phyloP scores from a whole-genome alignment of 2,888 invertebrate species.

The Steinernema hermaphroditum region DNA sequence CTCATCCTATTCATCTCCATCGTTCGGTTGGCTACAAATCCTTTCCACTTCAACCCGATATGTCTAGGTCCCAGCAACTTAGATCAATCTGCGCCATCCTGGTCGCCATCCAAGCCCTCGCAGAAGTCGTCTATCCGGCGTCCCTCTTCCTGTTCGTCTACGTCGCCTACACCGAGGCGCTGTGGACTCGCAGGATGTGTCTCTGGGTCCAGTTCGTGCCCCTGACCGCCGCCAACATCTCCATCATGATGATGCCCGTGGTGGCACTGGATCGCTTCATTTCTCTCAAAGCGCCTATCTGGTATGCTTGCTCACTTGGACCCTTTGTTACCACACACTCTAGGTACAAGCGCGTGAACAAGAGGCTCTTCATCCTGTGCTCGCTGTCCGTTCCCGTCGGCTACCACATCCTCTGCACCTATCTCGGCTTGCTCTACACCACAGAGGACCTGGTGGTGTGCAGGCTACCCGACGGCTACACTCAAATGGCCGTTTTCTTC shows the following conservation, averaged over 20 bases:
- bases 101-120: slow-evolving; percentile 16
- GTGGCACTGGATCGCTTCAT: slow-evolving; percentile 16
- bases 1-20: slow-evolving; percentile 6
- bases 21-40: neutral
- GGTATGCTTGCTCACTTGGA: neutral
- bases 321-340: neutral
- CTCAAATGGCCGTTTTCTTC: neutral
- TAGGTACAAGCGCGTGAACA: slow-evolving; percentile 13
- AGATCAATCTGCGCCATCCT: slow-evolving; percentile 16
- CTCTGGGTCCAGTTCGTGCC: slow-evolving; percentile 5
- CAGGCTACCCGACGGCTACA: neutral
- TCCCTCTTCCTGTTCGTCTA: neutral
- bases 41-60: neutral
- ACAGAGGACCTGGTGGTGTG: neutral
- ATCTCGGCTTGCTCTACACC: neutral
- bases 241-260: neutral
- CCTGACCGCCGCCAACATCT: slow-evolving; percentile 1
- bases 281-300: neutral
- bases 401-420: slow-evolving; percentile 16
- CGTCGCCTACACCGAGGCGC: neutral
- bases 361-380: neutral
- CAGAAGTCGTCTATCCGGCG: neutral
- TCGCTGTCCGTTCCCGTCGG: neutral
- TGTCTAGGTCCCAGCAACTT: neutral
- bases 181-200: neutral